Conservation (phyloP, 1,140 invertebrate genomes). For the Drosophila erecta region DNA sequence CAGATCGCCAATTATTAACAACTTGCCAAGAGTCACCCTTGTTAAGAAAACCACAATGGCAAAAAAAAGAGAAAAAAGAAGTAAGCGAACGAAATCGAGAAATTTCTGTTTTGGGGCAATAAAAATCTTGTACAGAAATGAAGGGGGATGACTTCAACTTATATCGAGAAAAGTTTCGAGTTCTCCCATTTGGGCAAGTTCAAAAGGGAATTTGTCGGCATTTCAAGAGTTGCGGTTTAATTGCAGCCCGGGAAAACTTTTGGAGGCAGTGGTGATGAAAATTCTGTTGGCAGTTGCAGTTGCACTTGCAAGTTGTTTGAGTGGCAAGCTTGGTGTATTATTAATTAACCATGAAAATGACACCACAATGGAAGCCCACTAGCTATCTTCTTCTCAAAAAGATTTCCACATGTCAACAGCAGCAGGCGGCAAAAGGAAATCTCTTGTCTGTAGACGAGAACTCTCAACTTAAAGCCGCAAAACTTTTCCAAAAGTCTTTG, state of each 20-base stretch:
- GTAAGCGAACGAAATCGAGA: constrained; percentile 17
- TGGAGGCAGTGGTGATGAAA: constrained; percentile 14
- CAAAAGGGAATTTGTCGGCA: constrained; percentile 47
- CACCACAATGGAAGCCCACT: constrained; percentile 9
- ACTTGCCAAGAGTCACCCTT: constrained; percentile 33
- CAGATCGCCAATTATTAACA: constrained; percentile 44
- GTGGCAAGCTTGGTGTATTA: constrained; percentile 59
- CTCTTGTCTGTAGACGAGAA: constrained; percentile 8
- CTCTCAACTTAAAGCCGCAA: constrained; percentile 42
- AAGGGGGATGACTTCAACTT: constrained; percentile 1
- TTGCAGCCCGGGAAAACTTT: constrained; percentile 45
- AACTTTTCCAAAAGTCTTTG: constrained; percentile 48
- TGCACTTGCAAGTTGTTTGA: constrained; percentile 39
- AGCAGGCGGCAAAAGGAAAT: constrained; percentile 43
- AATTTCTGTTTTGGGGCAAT: constrained; percentile 39
- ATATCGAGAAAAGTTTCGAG: constrained; percentile 35
- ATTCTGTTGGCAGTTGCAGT: constrained; percentile 50
- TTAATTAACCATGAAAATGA: constrained; percentile 69
- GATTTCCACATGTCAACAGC: constrained; percentile 53
- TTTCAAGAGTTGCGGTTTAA: constrained; percentile 51
- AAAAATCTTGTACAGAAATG: constrained; percentile 23
- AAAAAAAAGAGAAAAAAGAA: background rate
- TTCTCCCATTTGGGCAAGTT: constrained; percentile 11
- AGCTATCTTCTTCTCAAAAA: constrained; percentile 8
- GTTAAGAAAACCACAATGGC: constrained; percentile 21